Evolutionary conservation across 2,888 invertebrate species (phyloP), one percentile per base, ranked within the genome.

Genomic region (Alcis repandata): DNA sequence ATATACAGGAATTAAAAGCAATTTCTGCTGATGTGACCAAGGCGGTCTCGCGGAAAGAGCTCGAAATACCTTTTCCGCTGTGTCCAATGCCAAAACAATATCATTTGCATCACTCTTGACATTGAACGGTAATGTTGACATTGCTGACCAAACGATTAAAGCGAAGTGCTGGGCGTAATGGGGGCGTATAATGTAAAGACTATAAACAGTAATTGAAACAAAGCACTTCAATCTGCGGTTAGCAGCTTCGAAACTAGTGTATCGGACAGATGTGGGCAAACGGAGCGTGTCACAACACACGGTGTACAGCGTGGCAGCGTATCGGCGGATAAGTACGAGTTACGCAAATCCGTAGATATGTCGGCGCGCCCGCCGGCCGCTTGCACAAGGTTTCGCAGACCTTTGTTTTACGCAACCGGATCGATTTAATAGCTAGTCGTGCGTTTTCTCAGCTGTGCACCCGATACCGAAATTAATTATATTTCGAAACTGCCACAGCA

Each of bases 291-390:
- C 90, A 90, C 90, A 90, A 91, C 88, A 86, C 87, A 90, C 85
- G 84, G 88, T 83, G 38, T 51, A 58, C 36, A 57, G 43, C 32
- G 40, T 38, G 54, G 32, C 63, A 83, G 78, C 82, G 86, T 91
- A 90, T 90, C 88, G 85, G 86, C 87, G 92, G 92, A 92, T 92
- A 93, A 92, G 91, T 91, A 88, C 89, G 90, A 82, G 90, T 93
- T 93, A 93, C 93, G 92, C 92, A 93, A 93, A 93, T 91, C 90
- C 83, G 89, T 89, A 93, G 92, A 93, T 92, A 92, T 92, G 92
- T 92, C 88, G 89, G 90, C 86, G 80, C 82, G 84, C 88, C 89
- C 86, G 88, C 63, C 59, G 43, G 70, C 89, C 89, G 91, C 91
- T 92, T 93, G 90, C 92, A 92, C 93, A 92, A 92, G 92, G 91